Percentiles rank a stretch among this genome's conserved stretches.
These are phyloP conservation scores for Sinodicranocentrus sp. DNA, from an alignment of 2,888 invertebrate genomes.

Conservation along the genomic window DNA sequence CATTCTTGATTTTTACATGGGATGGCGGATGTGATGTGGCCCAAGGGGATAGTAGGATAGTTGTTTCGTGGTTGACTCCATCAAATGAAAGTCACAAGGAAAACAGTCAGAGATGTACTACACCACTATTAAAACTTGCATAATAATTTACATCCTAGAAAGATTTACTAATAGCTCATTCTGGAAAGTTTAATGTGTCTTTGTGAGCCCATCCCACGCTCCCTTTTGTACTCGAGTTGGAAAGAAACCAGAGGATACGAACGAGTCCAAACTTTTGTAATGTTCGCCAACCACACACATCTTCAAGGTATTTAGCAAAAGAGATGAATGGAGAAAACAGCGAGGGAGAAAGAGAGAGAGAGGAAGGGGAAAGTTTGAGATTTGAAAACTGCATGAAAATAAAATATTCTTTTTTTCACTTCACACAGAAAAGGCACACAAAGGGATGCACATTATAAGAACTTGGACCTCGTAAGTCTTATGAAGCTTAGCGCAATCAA, in stretches of 20 bases:
- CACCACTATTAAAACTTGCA: constrained; percentile 58
- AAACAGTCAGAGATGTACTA: constrained; percentile 34
- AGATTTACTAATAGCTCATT: constrained; percentile 66
- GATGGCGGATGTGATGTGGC: constrained; percentile 59
- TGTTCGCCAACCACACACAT: too few relatives aligned
- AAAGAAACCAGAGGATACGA: not conserved
- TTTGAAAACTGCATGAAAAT: too few relatives aligned
- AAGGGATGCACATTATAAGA: too few relatives aligned
- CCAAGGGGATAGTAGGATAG: constrained; percentile 64
- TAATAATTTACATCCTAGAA: constrained; percentile 62
- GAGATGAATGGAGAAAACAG: too few relatives aligned
- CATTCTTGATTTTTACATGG: constrained; percentile 46
- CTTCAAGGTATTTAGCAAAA: too few relatives aligned
- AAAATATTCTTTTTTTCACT: too few relatives aligned
- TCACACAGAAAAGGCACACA: too few relatives aligned
- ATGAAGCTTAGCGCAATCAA: too few relatives aligned
- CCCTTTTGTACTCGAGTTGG: not conserved
- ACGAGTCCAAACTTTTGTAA: not conserved
- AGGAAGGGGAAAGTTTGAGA: too few relatives aligned
- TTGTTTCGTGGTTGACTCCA: constrained; percentile 65
- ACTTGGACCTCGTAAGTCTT: too few relatives aligned
- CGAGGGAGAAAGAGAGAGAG: too few relatives aligned
- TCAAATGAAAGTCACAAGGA: constrained; percentile 49
- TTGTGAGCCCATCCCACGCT: too few relatives aligned
- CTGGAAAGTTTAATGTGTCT: constrained; percentile 39